These are phyloP conservation scores for Peromyscus nudipes DNA, from an alignment of 2,797 vertebrate species.

Conservation along the genomic window DNA sequence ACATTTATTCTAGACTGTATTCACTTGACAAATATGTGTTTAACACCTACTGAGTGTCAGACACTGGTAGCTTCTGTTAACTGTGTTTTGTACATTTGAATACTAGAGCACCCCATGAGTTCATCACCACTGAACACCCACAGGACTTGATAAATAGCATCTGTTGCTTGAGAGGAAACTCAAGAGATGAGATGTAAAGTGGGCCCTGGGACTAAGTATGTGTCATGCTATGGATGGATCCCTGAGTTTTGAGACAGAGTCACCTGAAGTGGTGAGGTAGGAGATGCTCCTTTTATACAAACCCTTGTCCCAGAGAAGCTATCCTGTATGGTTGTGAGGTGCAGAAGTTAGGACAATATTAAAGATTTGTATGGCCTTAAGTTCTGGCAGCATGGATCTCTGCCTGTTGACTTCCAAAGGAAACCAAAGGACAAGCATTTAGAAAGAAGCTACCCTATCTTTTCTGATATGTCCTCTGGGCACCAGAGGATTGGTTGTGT, in stretches of 20 bases:
- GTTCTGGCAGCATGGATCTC: not conserved
- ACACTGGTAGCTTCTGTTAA: constrained; percentile 17
- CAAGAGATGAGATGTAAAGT: not conserved
- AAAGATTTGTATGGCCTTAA: not conserved
- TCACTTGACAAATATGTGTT: constrained; percentile 61
- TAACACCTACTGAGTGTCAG: constrained; percentile 44
- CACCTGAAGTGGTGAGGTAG: not conserved
- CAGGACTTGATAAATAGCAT: constrained; percentile 40
- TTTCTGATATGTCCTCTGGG: constrained; percentile 21
- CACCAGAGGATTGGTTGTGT: constrained; percentile 22
- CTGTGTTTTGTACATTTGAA: constrained; percentile 42
- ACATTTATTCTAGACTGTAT: constrained; percentile 53
- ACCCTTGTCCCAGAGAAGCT: constrained; percentile 7
- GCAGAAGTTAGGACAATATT: not conserved
- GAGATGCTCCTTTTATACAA: constrained; percentile 8
- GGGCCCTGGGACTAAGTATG: not conserved
- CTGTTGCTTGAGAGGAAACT: constrained; percentile 55
- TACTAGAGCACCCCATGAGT: not conserved
- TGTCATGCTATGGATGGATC: not conserved
- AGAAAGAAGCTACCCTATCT: constrained; percentile 32
- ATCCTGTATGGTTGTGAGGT: not conserved
- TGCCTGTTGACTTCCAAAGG: constrained; percentile 24
- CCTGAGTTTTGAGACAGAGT: not conserved
- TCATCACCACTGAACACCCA: not conserved
- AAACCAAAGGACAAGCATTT: constrained; percentile 63